Evolutionary conservation across 2,797 vertebrate species (phyloP).

Genomic region (Propithecus perrieri): DNA sequence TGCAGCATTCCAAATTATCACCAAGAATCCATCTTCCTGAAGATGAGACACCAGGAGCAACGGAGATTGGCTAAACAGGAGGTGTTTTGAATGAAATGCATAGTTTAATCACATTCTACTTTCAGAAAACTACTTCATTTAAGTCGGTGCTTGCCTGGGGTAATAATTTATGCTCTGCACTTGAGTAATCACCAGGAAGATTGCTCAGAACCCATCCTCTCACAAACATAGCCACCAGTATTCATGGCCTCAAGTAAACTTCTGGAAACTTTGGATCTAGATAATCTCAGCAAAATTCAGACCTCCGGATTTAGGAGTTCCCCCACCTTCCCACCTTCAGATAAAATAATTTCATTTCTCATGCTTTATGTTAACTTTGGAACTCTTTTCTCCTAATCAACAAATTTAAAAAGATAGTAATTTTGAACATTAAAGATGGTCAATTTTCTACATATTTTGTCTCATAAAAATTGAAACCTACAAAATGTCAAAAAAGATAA

Average conservation of each 20-base stretch:
- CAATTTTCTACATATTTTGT: background rate
- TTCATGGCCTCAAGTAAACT: slow-evolving; percentile 63
- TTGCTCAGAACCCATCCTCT: slow-evolving; percentile 68
- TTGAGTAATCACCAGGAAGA: slow-evolving; percentile 78
- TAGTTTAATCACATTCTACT: slow-evolving; percentile 80
- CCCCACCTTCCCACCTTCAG: background rate
- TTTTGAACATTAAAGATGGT: background rate
- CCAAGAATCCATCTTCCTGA: slow-evolving; percentile 70
- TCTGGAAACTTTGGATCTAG: slow-evolving; percentile 46
- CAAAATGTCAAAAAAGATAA: background rate
- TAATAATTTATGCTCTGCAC: slow-evolving; percentile 79
- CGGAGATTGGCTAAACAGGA: slow-evolving; percentile 68
- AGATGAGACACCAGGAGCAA: slow-evolving; percentile 71
- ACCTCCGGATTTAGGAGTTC: background rate
- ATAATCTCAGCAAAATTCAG: slow-evolving; percentile 55
- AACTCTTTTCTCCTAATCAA: slow-evolving; percentile 12
- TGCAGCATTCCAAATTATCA: slow-evolving; percentile 72
- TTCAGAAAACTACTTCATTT: slow-evolving; percentile 80
- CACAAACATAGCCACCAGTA: slow-evolving; percentile 58
- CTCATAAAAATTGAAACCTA: background rate
- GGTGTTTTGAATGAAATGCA: slow-evolving; percentile 79
- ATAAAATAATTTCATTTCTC: background rate
- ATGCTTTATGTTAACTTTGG: background rate
- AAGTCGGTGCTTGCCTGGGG: slow-evolving; percentile 75
- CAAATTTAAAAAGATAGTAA: background rate